Evolutionary conservation across 2,797 vertebrate genomes (phyloP).

Genomic region (Gymnopithys bicolor): DNA sequence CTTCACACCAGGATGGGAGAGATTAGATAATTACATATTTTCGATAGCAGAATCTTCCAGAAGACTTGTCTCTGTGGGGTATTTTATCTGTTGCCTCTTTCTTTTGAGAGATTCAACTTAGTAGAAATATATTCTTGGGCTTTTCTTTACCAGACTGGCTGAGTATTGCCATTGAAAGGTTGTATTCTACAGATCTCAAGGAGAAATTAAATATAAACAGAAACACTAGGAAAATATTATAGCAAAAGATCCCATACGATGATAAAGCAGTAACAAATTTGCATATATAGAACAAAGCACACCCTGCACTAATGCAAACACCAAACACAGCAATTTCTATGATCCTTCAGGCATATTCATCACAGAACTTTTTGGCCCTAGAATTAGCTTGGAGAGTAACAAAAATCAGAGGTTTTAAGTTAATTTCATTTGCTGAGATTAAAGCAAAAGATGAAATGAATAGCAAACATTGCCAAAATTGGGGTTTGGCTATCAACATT

Average conservation of each 20-base stretch:
- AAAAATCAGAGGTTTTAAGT: conserved; percentile 32
- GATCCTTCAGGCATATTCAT: conserved; percentile 26
- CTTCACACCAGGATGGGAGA: not conserved
- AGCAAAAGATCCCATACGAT: not conserved
- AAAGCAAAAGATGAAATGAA: conserved; percentile 50
- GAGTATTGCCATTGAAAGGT: not conserved
- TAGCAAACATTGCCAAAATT: conserved; percentile 2
- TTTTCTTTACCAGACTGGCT: not conserved
- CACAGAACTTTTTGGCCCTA: not conserved
- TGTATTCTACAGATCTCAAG: not conserved
- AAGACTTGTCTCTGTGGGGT: not conserved
- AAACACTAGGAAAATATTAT: not conserved
- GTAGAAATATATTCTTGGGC: not conserved
- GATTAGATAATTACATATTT: conserved; percentile 16
- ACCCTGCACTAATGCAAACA: not conserved
- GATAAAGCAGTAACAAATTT: conserved; percentile 41
- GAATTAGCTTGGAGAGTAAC: not conserved
- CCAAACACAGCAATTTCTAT: conserved; percentile 20
- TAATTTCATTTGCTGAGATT: not conserved
- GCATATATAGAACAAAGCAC: conserved; percentile 23
- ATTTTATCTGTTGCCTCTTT: not conserved
- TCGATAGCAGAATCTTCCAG: not conserved
- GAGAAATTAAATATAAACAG: conserved; percentile 14
- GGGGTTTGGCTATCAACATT: conserved; percentile 7
- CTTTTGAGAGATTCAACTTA: not conserved